Percentiles rank a stretch among this genome's conserved stretches.
Evolutionary conservation across 1,140 invertebrate species (phyloP).

Genomic region (Odontomachus brunneus): DNA sequence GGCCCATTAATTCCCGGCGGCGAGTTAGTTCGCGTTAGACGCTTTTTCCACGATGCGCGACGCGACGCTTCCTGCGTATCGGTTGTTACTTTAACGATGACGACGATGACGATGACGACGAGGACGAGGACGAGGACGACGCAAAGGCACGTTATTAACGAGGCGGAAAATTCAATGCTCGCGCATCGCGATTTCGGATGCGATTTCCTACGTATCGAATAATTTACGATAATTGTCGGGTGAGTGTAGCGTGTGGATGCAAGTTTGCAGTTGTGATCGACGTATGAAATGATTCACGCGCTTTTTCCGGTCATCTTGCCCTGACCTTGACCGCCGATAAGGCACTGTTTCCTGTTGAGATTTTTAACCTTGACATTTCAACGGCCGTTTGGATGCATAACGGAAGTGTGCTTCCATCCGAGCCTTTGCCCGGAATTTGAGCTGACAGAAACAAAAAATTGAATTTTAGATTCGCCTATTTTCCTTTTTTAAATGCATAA

Average conservation of each 20-base stretch:
- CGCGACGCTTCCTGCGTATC: constrained; percentile 34
- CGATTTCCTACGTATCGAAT: constrained; percentile 38
- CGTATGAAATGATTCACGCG: constrained; percentile 40
- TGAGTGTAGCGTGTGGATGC: constrained; percentile 16
- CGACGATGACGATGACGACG: constrained; percentile 10
- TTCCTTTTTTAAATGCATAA: no score
- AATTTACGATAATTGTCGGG: constrained; percentile 34
- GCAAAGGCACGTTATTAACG: constrained; percentile 32
- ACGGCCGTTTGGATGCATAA: no score
- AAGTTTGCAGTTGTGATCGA: constrained; percentile 34
- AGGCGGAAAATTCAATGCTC: constrained; percentile 38
- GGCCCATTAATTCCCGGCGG: constrained; percentile 75
- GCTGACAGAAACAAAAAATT: no score
- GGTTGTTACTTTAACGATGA: constrained; percentile 41
- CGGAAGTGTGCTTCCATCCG: no score
- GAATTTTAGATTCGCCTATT: no score
- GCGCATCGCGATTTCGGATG: neutral
- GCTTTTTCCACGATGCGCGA: constrained; percentile 64
- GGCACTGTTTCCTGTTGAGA: neutral
- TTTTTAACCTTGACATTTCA: neutral
- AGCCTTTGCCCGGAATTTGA: no score
- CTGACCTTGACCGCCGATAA: constrained; percentile 43
- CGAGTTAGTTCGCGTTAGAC: constrained; percentile 61
- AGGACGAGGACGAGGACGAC: neutral
- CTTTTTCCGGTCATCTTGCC: neutral